Evolutionary conservation across 2,888 invertebrate genomes (phyloP), one percentile per base, ranked within the genome.

Genomic region (Drosophila recens): DNA sequence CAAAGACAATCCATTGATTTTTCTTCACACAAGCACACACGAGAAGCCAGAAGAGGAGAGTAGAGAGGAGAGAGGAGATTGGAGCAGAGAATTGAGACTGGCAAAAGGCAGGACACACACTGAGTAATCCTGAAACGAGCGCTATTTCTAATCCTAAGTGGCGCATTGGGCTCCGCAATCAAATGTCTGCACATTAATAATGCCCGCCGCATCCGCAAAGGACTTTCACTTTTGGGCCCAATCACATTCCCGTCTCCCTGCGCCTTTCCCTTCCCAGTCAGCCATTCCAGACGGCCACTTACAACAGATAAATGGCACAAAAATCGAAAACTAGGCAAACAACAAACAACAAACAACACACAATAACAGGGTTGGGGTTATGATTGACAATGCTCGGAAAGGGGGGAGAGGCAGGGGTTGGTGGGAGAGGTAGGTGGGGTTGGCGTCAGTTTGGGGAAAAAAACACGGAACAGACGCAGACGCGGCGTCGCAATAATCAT

Each of bases 401-500:
- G 6, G n/a, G 38, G 38, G 3, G 10, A 11, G 38, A n/a, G 38
- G n/a, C 1, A 2, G 17, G 27, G 11, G 51, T 27, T 9, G 36
- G 23, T 49, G 8, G 5, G 17, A 5, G 13, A 8, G 27, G 4
- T 5, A 8, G 17, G 4, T 27, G 46, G n/a, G 33, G 48, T 66
- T 81, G 82, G 82, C 82, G 87, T 85, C 87, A 87, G 80, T 74
- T 70, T 64, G 61, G 51, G 63, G 61, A 57, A 68, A 52, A 58
- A 58, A 43, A 75, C 74, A 77, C 58, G 67, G 52, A n/a, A 49
- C 81, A 86, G 88, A 83, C 81, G 70, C 80, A 86, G 88, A 86
- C 82, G 86, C 86, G 85, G 88, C 85, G 84, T 83, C 85, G 88
- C 82, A 88, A 88, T 86, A 86, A 83, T 75, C 86, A 86, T 86